These are phyloP conservation scores for Gobiocypris rarus DNA, from an alignment of 2,113 vertebrate genomes.

Conservation along the genomic window DNA sequence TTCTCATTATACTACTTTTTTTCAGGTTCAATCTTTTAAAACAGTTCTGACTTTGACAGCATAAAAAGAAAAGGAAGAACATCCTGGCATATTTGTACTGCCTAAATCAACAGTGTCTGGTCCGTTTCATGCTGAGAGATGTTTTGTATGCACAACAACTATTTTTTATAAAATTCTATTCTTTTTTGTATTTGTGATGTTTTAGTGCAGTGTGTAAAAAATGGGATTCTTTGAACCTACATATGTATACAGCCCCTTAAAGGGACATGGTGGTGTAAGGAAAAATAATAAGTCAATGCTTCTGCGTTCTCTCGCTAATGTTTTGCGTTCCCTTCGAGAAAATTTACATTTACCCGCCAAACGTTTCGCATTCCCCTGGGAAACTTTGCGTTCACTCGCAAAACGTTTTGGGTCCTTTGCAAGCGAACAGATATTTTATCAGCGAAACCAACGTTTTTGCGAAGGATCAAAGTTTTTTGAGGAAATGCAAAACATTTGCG, in stretches of 20 bases:
- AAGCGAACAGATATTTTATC: too few species aligned
- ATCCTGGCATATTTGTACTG: background rate
- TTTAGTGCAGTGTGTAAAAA: background rate
- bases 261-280: too few species aligned
- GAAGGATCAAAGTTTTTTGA: background rate
- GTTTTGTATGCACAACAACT: background rate
- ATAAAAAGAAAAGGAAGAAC: background rate
- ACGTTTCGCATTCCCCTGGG: too few species aligned
- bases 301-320: too few species aligned
- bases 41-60: background rate
- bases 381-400: too few species aligned
- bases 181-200: background rate
- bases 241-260: too few species aligned
- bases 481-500: too few species aligned
- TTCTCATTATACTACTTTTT: background rate
- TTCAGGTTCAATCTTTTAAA: background rate
- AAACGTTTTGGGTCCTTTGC: too few species aligned
- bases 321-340: too few species aligned
- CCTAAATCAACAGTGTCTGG: background rate
- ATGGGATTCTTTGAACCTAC: background rate
- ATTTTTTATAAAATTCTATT: background rate
- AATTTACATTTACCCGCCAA: too few species aligned
- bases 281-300: too few species aligned
- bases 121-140: background rate
- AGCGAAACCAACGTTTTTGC: too few species aligned